Percentiles rank a stretch among this genome's conserved stretches.
phyloP scores from a whole-genome alignment of 1,140 invertebrate species.

The Goniozus legneri region DNA sequence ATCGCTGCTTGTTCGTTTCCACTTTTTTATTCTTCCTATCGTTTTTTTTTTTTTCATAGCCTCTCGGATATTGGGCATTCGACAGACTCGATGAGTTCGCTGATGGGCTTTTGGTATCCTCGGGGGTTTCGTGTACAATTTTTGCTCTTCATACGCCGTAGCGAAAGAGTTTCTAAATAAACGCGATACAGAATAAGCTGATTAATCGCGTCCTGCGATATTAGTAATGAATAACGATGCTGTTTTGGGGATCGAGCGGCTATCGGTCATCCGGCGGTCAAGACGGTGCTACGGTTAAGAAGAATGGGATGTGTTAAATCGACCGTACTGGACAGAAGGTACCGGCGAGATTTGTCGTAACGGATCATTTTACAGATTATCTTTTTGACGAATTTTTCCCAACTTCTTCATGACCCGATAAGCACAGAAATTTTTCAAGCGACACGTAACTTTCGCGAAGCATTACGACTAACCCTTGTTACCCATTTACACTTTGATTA shows the following conservation, averaged over 20 bases:
- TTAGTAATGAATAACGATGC: too few relatives aligned
- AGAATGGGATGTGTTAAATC: conserved; percentile 35
- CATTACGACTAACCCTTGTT: too few relatives aligned
- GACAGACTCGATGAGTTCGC: conserved; percentile 27
- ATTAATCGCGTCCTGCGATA: too few relatives aligned
- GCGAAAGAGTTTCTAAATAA: too few relatives aligned
- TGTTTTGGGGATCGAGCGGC: neutral
- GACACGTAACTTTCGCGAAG: conserved; percentile 13
- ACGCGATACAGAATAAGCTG: too few relatives aligned
- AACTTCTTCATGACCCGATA: conserved; percentile 18
- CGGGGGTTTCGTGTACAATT: too few relatives aligned
- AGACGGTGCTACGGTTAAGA: conserved; percentile 19
- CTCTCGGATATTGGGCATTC: conserved; percentile 31
- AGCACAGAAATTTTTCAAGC: conserved; percentile 9
- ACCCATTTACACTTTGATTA: too few relatives aligned
- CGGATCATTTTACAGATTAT: conserved; percentile 33
- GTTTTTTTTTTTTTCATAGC: conserved; percentile 22
- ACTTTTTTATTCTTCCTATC: too few relatives aligned
- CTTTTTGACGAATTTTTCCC: conserved; percentile 27
- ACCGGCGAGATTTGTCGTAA: conserved; percentile 19
- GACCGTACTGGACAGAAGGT: conserved; percentile 35
- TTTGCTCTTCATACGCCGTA: too few relatives aligned
- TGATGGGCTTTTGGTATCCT: too few relatives aligned
- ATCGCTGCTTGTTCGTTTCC: too few relatives aligned
- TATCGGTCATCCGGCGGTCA: conserved; percentile 23